Percentiles rank a stretch among this genome's conserved stretches.
These are phyloP conservation scores for Hirtodrosophila confusa DNA, from an alignment of 2,888 invertebrate species.

Conservation along the genomic window DNA sequence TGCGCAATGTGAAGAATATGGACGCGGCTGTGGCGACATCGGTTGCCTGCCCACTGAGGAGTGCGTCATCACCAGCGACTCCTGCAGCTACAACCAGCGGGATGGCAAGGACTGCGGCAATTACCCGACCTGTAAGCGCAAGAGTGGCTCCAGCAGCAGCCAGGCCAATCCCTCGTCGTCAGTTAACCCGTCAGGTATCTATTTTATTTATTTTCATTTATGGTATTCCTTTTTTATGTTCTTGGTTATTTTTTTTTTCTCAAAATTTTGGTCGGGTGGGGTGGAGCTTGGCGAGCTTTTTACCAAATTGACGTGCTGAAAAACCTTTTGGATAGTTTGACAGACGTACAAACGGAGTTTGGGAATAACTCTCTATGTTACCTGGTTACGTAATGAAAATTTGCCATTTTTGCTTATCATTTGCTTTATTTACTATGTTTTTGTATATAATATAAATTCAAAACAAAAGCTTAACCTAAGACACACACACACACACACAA, in stretches of 20 bases:
- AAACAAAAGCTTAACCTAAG: constrained; percentile 22
- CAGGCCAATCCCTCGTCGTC: constrained; percentile 72
- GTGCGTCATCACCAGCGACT: constrained; percentile 88
- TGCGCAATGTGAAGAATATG: constrained; percentile 87
- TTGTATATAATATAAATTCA: constrained; percentile 9
- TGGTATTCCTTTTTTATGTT: constrained; percentile 28
- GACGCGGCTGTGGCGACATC: constrained; percentile 91
- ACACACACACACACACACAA: constrained; percentile 17
- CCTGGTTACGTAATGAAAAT: not conserved
- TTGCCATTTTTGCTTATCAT: constrained; percentile 18
- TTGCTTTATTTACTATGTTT: constrained; percentile 28
- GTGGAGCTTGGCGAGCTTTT: too few species aligned
- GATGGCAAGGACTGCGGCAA: constrained; percentile 87
- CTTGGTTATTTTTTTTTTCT: not conserved
- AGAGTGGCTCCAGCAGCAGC: constrained; percentile 62
- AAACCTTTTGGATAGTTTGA: too few species aligned
- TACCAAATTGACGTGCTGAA: too few species aligned
- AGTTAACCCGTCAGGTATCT: constrained; percentile 84
- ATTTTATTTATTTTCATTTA: constrained; percentile 53
- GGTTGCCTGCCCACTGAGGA: constrained; percentile 90
- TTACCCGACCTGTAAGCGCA: constrained; percentile 88
- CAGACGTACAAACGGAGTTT: constrained; percentile 3
- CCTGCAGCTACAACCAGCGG: constrained; percentile 87
- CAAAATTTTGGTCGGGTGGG: too few species aligned
- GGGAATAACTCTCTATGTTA: not conserved